Percentiles rank a stretch among this genome's conserved stretches.
phyloP scores from a whole-genome alignment of 2,888 invertebrate genomes.

The Watsonalla binaria region DNA sequence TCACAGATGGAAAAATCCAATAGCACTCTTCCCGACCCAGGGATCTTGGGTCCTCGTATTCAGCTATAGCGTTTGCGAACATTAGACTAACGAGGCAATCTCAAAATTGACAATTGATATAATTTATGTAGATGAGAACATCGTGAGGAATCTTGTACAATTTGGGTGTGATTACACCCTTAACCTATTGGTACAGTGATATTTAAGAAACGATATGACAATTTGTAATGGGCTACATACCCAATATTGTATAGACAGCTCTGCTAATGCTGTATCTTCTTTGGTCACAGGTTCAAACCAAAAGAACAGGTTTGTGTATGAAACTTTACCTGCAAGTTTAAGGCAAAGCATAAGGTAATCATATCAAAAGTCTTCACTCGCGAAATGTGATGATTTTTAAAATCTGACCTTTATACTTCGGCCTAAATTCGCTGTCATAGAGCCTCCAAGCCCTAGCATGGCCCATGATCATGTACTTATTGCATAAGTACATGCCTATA shows the following conservation, averaged over 20 bases:
- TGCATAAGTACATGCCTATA: conserved; percentile 14
- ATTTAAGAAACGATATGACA: no score
- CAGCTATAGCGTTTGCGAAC: no score
- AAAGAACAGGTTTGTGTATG: conserved; percentile 36
- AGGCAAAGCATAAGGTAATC: conserved; percentile 1
- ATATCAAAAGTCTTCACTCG: not conserved
- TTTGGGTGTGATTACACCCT: no score
- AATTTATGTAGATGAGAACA: no score
- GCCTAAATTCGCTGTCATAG: conserved; percentile 72
- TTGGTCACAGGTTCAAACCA: conserved; percentile 68
- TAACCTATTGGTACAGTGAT: no score
- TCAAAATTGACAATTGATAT: no score
- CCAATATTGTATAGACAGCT: conserved; percentile 62
- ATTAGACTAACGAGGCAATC: no score
- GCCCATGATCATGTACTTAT: conserved; percentile 80
- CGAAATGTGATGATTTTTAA: no score
- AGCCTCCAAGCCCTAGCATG: conserved; percentile 80
- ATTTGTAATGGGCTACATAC: conserved; percentile 10
- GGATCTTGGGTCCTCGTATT: no score
- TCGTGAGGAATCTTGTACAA: no score
- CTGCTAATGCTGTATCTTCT: conserved; percentile 71
- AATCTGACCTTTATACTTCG: conserved; percentile 50
- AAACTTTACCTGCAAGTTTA: conserved; percentile 29
- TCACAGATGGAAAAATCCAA: no score
- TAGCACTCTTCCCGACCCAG: no score